Base-by-base conservation (phyloP, 2,888 invertebrate genomes). In the Drosophila buzzatii region DNA sequence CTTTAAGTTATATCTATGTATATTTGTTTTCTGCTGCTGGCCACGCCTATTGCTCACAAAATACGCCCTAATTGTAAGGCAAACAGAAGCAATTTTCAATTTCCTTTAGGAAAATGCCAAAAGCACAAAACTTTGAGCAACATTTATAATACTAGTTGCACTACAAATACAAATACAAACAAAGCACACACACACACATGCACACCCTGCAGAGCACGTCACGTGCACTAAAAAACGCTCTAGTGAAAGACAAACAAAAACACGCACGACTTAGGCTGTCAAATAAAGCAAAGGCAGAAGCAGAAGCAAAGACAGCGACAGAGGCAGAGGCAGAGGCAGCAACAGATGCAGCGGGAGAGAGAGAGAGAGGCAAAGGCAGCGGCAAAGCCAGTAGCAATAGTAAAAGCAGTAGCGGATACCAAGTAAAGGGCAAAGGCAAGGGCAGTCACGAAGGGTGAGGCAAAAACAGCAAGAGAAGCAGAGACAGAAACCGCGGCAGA, bases 181-280 rank as follows among this genome's bases (percentile, higher is more conserved):
- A 62, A 61, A 16, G 51, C 49, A 59, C 27, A 60, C 18, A 60
- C 27, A 61, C 18, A 37, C n/a, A 42, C 18, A 47, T 37, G 37
- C 41, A 64, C 39, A 59, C 27, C 41, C 59, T 7, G 47, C 3
- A 18, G 35, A 42, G 78, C 68, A 76, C 75, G 75, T 79, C 74
- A 74, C 44, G 58, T 51, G 49, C 52, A 53, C 68, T 47, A 51
- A 68, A 35, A 35, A 47, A 58, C 58, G 23, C 47, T 68, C n/a
- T 12, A 55, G 56, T 39, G 74, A 61, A 66, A 70, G 41, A 68
- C 74, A 81, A 77, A 79, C 70, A 73, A 76, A 79, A 77, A 68
- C 78, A 78, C 81, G 78, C 78, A 81, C 78, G 78, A 76, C 81
- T 77, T 77, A 64, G 60, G 51, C 67, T 78, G 78, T 78, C 78